phyloP scores from a whole-genome alignment of 2,113 vertebrate species.

The Sebastes schlegelii region DNA sequence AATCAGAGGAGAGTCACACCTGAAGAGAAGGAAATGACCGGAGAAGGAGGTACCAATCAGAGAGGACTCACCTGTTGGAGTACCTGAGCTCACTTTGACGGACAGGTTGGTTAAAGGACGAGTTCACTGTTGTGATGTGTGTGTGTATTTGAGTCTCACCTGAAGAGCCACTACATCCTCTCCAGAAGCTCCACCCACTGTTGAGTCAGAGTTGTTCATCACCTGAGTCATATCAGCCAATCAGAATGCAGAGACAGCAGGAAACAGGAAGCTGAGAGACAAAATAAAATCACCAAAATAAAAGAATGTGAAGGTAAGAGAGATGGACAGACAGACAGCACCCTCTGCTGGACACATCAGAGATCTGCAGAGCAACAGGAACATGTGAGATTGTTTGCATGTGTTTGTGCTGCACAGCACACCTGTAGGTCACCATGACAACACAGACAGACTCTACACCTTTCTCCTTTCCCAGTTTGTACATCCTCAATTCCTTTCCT shows the following conservation, averaged over 20 bases:
- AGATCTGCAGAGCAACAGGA: too few species aligned
- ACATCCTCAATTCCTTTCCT: too few species aligned
- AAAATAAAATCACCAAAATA: constrained; percentile 1
- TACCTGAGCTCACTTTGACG: neutral
- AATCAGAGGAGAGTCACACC: constrained; percentile 3
- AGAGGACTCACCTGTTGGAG: neutral
- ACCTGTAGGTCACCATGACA: too few species aligned
- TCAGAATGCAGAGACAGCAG: neutral
- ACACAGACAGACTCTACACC: too few species aligned
- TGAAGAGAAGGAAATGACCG: neutral
- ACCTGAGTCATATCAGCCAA: constrained; percentile 34
- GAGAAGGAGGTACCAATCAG: constrained; percentile 14
- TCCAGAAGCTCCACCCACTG: constrained; percentile 13
- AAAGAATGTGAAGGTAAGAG: too few species aligned
- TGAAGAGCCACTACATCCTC: neutral
- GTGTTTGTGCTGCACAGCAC: too few species aligned
- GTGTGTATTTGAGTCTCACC: neutral
- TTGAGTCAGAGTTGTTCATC: constrained; percentile 14
- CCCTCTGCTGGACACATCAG: too few species aligned
- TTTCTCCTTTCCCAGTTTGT: too few species aligned
- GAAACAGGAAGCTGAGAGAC: constrained; percentile 20
- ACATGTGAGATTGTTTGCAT: too few species aligned
- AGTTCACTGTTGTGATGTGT: neutral
- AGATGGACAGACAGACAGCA: too few species aligned
- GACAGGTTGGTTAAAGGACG: too few species aligned